Evolutionary conservation across 2,888 invertebrate species (phyloP), one percentile per base, ranked within the genome.

Genomic region (Cactoblastis cactorum): DNA sequence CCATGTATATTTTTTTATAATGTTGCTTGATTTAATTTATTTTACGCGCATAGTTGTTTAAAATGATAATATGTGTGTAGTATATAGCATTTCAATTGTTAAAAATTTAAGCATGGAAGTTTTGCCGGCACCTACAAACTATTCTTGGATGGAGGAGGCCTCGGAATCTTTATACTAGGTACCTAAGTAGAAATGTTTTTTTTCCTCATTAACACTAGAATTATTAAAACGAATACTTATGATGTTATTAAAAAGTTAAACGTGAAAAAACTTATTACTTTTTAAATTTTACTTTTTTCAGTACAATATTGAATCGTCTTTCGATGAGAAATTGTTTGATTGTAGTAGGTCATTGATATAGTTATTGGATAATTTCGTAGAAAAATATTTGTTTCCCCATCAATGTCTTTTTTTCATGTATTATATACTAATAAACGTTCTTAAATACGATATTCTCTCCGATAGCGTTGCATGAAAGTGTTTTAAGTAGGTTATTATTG

Each of bases 81-180:
- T n/a, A n/a, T n/a, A n/a, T n/a, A n/a, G n/a, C n/a, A n/a, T n/a
- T n/a, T n/a, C n/a, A n/a, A n/a, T n/a, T n/a, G n/a, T n/a, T 11
- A 32, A 32, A 11, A 11, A 32, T 2, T 32, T 32, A 32, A 32
- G 32, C 1, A 32, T 32, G 1, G 8, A 32, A 32, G 2, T 35
- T 35, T 22, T 28, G 45, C 18, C 35, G 18, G 49, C 18, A 38
- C 28, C 33, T 47, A 50, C 24, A 35, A 5, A 22, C n/a, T 28
- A 19, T 35, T 35, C 19, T 34, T 14, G 14, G 5, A 15, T 22
- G 46, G 14, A n/a, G 22, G 35, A 34, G 35, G 35, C 22, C n/a
- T 37, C 37, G 47, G 47, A 48, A 24, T 24, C 19, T 48, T 33
- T 37, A 48, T 28, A 37, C 19, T 47, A 47, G 19, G 35, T 19